These are phyloP conservation scores for Catonia carolina DNA, from an alignment of 2,888 invertebrate genomes.

Conservation along the genomic window DNA sequence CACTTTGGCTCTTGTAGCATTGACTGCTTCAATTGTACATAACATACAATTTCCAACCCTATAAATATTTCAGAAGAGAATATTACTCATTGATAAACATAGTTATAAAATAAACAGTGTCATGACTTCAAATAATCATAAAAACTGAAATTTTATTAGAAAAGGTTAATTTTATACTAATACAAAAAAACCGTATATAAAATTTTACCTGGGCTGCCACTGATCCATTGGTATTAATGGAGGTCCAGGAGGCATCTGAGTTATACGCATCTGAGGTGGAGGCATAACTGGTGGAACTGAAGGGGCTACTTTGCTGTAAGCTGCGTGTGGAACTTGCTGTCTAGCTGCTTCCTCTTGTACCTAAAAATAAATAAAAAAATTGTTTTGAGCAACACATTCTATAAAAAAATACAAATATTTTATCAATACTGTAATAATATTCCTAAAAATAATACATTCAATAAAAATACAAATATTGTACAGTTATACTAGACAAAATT, in stretches of 20 bases:
- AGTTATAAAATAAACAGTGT: no score
- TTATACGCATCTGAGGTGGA: constrained; percentile 50
- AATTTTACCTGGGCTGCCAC: constrained; percentile 47
- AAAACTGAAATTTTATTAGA: no score
- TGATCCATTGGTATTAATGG: constrained; percentile 48
- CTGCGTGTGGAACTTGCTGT: constrained; percentile 70
- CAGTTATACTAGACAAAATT: no score
- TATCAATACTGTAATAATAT: background rate
- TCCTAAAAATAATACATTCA: background rate
- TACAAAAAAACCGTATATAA: no score
- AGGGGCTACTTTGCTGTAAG: constrained; percentile 67
- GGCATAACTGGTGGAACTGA: constrained; percentile 46
- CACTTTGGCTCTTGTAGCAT: no score
- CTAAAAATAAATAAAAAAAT: constrained; percentile 37
- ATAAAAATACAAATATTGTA: no score
- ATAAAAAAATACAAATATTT: background rate
- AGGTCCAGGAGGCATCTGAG: constrained; percentile 34
- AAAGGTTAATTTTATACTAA: no score
- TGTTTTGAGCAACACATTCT: background rate
- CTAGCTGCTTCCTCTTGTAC: constrained; percentile 89
- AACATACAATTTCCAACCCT: no score
- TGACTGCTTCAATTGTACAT: no score
- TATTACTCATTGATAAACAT: no score
- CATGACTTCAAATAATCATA: no score
- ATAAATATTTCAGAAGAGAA: no score